Evolutionary conservation across 2,113 vertebrate species (phyloP).

Genomic region (Coryphaenoides rupestris): DNA sequence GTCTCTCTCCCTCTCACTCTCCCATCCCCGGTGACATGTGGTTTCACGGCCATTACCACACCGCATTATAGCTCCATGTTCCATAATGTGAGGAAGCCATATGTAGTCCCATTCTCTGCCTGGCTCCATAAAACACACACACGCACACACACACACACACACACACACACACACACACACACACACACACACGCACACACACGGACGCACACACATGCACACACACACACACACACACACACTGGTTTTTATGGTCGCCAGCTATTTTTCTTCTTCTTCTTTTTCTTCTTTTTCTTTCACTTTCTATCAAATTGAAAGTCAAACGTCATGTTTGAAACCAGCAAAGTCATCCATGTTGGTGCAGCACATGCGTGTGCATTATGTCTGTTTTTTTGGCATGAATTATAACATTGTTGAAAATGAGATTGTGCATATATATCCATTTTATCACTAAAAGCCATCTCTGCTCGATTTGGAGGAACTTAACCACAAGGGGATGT

Average conservation of each 20-base stretch:
- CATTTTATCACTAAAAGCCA: not conserved
- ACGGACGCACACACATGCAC: constrained; percentile 42
- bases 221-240: constrained; percentile 41
- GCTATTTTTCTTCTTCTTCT: constrained; percentile 37
- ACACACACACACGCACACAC: too few relatives aligned
- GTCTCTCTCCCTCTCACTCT: constrained; percentile 50
- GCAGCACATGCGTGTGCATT: too few relatives aligned
- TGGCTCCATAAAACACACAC: constrained; percentile 61
- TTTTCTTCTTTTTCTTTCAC: constrained; percentile 28
- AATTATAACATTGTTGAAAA: not conserved
- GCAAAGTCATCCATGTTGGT: not conserved
- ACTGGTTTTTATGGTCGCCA: constrained; percentile 57
- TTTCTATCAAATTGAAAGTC: constrained; percentile 17
- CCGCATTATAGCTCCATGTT: constrained; percentile 55
- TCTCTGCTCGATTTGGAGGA: not conserved
- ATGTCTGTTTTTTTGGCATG: too few relatives aligned
- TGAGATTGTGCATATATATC: not conserved
- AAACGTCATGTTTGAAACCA: constrained; percentile 18
- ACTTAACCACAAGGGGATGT: not conserved
- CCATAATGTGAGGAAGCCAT: constrained; percentile 62
- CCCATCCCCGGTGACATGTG: constrained; percentile 61
- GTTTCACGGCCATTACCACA: constrained; percentile 65
- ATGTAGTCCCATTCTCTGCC: constrained; percentile 56
- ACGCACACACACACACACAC: constrained; percentile 32
- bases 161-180: too few relatives aligned